Evolutionary conservation across 2,888 invertebrate genomes (phyloP).

Genomic region (Drosophila diplacantha): DNA sequence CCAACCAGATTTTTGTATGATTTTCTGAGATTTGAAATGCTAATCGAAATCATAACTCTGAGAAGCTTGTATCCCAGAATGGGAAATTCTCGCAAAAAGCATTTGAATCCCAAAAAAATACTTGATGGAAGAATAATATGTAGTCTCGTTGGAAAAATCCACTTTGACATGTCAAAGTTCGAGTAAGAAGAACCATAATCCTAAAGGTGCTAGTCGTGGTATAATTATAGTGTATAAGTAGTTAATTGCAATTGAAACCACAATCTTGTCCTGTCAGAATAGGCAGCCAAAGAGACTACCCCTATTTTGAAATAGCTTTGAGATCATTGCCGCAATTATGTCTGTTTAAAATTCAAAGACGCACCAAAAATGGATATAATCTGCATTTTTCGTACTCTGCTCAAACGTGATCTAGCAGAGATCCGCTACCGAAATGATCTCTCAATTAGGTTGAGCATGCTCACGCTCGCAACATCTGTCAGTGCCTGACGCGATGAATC

Average conservation of each 20-base stretch:
- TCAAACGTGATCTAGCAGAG: slow-evolving; percentile 6
- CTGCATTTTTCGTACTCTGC: neutral
- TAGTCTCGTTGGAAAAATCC: neutral
- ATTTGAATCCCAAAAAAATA: neutral
- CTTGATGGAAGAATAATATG: neutral
- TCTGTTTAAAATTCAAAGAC: neutral
- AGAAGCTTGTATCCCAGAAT: neutral
- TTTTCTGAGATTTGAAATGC: neutral
- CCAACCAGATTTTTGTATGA: neutral
- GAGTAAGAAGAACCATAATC: neutral
- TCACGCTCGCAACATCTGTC: slow-evolving; percentile 41
- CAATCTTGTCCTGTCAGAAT: neutral
- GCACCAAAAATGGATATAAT: slow-evolving; percentile 6
- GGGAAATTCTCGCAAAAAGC: neutral
- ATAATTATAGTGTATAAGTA: neutral
- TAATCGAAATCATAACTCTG: neutral
- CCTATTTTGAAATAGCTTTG: neutral
- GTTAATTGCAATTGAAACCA: neutral
- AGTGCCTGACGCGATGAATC: slow-evolving; percentile 34
- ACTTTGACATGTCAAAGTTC: neutral
- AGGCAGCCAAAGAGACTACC: neutral
- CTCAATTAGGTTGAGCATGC: slow-evolving; percentile 25
- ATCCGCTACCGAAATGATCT: slow-evolving; percentile 23
- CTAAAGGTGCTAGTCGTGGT: too few relatives aligned
- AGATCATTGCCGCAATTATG: neutral